These are phyloP conservation scores for Drosophila persimilis DNA, from an alignment of 1,140 invertebrate genomes.

Conservation along the genomic window DNA sequence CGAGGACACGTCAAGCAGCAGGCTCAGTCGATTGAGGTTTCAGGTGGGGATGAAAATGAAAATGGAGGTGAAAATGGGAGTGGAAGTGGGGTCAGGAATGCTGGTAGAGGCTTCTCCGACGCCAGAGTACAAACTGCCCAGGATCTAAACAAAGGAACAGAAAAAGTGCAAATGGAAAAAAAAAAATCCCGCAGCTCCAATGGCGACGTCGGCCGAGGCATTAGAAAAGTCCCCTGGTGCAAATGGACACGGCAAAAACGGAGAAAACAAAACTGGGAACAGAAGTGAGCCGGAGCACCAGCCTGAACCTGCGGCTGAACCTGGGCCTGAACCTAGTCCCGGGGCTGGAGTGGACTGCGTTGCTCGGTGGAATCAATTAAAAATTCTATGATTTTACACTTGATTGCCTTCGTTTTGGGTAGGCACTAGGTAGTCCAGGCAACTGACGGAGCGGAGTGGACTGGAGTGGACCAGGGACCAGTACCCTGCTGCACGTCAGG, in stretches of 20 bases:
- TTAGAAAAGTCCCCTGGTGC: slow-evolving; percentile 38
- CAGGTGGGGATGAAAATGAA: slow-evolving; percentile 19
- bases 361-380: slow-evolving; percentile 70
- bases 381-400: slow-evolving; percentile 79
- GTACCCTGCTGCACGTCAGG: slow-evolving; percentile 12
- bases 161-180: neutral
- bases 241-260: slow-evolving; percentile 17
- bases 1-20: slow-evolving; percentile 46
- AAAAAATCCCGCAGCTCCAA: slow-evolving; percentile 44
- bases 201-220: slow-evolving; percentile 23
- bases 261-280: slow-evolving; percentile 1
- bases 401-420: slow-evolving; percentile 71
- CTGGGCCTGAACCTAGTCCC: slow-evolving; percentile 17
- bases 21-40: slow-evolving; percentile 30
- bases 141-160: slow-evolving; percentile 66
- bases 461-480: neutral
- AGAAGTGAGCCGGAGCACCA: slow-evolving; percentile 17
- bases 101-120: slow-evolving; percentile 10
- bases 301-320: slow-evolving; percentile 1
- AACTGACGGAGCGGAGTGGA: slow-evolving; percentile 23
- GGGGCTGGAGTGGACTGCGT: slow-evolving; percentile 25
- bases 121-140: slow-evolving; percentile 64
- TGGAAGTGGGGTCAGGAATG: neutral
- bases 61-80: neutral
- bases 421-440: slow-evolving; percentile 46